Percentiles rank a stretch among this genome's conserved stretches.
phyloP scores from a whole-genome alignment of 2,113 vertebrate species.

The Pterocles burchelli region DNA sequence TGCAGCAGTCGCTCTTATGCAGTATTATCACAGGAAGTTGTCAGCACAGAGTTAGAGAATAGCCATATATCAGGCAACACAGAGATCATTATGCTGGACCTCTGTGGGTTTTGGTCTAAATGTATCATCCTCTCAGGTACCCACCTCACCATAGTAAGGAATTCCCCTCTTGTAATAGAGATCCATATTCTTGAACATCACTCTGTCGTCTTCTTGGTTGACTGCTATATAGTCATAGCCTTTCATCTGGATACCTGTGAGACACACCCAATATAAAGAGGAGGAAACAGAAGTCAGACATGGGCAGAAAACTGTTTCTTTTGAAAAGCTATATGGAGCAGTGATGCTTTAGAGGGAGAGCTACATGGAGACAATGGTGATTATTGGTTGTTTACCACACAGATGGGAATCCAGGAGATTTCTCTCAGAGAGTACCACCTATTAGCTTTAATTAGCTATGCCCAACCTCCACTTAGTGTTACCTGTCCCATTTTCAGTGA shows the following conservation, averaged over 20 bases:
- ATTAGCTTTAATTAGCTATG: neutral
- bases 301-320: neutral
- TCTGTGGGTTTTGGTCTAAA: neutral
- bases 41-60: neutral
- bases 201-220: conserved; percentile 3
- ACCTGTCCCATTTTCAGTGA: conserved; percentile 78
- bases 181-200: conserved; percentile 63
- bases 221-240: conserved; percentile 31
- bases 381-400: neutral
- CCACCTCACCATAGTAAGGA: conserved; percentile 70
- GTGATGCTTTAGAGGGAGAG: neutral
- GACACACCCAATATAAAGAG: neutral
- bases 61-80: neutral
- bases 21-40: neutral
- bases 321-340: neutral
- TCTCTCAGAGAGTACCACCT: neutral
- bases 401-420: neutral
- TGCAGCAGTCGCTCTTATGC: neutral
- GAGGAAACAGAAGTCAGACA: neutral
- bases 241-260: conserved; percentile 70
- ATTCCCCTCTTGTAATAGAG: conserved; percentile 71
- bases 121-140: neutral
- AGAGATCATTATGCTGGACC: neutral
- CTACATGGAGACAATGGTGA: neutral
- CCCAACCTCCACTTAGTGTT: neutral